Evolutionary conservation across 2,797 vertebrate species (phyloP).

Genomic region (Syngnathus rostellatus): DNA sequence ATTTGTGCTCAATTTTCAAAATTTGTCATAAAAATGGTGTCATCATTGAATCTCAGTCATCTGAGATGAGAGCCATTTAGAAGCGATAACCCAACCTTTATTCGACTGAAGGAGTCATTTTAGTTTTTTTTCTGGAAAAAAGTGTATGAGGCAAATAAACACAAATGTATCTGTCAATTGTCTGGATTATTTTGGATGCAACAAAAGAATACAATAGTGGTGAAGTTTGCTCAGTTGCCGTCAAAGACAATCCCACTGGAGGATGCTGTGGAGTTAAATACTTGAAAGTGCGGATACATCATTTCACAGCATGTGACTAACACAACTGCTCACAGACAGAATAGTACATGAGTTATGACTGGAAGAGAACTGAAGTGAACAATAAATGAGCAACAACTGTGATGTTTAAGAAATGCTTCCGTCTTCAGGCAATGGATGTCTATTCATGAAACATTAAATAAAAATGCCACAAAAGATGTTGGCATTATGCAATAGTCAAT

Average conservation of each 20-base stretch:
- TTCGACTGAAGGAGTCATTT: background rate
- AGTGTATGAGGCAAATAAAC: background rate
- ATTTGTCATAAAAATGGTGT: background rate
- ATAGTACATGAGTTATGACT: constrained; percentile 32
- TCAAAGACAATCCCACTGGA: constrained; percentile 33
- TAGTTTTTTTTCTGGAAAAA: background rate
- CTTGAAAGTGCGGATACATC: constrained; percentile 6
- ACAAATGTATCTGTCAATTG: background rate
- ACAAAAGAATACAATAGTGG: background rate
- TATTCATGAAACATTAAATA: constrained; percentile 11
- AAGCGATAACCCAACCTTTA: too few relatives aligned
- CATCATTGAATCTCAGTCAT: background rate
- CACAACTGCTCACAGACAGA: constrained; percentile 32
- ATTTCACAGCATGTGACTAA: constrained; percentile 48
- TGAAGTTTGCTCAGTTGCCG: constrained; percentile 11
- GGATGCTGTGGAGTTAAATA: constrained; percentile 26
- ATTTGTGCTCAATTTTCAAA: background rate
- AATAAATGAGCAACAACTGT: constrained; percentile 19
- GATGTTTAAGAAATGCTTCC: constrained; percentile 11
- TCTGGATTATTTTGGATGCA: background rate
- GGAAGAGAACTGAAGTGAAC: constrained; percentile 19
- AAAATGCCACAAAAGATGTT: background rate
- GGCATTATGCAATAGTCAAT: background rate
- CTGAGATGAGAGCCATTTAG: too few relatives aligned
- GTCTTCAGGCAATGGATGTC: constrained; percentile 13